Evolutionary conservation across 2,113 vertebrate genomes (phyloP), one percentile per base, ranked within the genome.

Genomic region (Atherinomorus stipes): DNA sequence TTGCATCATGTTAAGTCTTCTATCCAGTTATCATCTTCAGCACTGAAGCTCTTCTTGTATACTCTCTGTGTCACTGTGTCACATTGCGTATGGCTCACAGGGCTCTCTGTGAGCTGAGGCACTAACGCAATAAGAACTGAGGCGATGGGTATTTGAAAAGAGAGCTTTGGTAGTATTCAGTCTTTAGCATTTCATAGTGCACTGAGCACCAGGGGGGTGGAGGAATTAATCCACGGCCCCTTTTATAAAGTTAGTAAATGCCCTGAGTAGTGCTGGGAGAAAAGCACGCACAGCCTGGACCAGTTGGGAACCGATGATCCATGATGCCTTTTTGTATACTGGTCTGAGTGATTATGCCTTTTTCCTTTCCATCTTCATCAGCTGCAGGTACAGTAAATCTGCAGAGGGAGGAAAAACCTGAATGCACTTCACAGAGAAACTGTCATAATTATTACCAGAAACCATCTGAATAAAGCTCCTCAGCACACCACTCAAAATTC

Each of bases 161-260:
- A 84, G 62, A 85, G 72, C 81, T 77, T 71, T 52, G 80, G 81
- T 77, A 85, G 83, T 78, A 89, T 91, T 91, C 86, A 88, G 64
- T 84, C 77, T 79, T 84, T 67, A 89, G 82, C 63, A 90, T 90
- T 89, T 89, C 85, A 87, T 89, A 91, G 87, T 84, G 84, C 84
- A 89, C 62, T 64, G 69, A 66, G 53, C 73, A 85, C 85, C 42
- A 68, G 68, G 73, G n/a, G 71, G 83, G 76, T 69, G 42, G 57
- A 78, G 76, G 83, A 85, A 90, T 84, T 69, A 86, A 87, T 83
- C 72, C 73, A 71, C 64, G 84, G 71, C 56, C 82, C 62, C 73
- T 88, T 91, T 85, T 61, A 83, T 81, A 88, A 87, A 91, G 89
- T 83, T 88, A 86, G 63, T 86, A 85, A 92, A 84, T 88, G 88